Percentiles rank a stretch among this genome's conserved stretches.
phyloP scores from a whole-genome alignment of 2,113 vertebrate species.

The Aplodontia rufa region DNA sequence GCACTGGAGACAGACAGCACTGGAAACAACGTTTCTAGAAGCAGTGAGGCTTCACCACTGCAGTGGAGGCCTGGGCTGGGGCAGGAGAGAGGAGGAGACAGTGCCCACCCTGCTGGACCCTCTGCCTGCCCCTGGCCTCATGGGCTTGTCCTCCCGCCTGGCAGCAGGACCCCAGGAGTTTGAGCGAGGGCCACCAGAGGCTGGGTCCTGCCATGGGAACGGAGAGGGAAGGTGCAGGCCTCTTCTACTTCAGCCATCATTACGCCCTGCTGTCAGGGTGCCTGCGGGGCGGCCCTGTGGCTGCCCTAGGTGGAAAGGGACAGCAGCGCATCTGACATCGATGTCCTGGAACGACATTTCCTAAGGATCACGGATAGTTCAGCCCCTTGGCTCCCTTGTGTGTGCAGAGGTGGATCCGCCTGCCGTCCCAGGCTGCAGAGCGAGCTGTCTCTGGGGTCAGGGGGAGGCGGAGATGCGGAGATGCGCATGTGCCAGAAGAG shows the following conservation, averaged over 20 bases:
- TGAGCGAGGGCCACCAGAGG: fast-evolving
- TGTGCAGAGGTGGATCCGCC: fast-evolving
- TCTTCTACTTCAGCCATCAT: no score
- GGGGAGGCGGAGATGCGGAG: no score
- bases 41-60: no score
- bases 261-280: no score
- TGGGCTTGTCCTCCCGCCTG: fast-evolving
- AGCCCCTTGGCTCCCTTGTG: no score
- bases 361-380: no score
- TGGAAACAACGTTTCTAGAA: neutral
- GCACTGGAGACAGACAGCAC: neutral
- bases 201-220: neutral
- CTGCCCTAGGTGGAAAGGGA: slow-evolving; percentile 71
- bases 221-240: no score
- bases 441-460: no score
- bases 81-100: neutral
- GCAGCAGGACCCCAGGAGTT: neutral
- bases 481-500: no score
- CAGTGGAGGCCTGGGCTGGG: neutral
- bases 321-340: slow-evolving; percentile 79
- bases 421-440: fast-evolving
- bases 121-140: neutral
- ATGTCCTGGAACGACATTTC: neutral
- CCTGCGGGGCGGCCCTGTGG: neutral
- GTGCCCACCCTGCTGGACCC: fast-evolving